Evolutionary conservation across 2,888 invertebrate genomes (phyloP), one percentile per base, ranked within the genome.

Genomic region (Stratiomys singularior): DNA sequence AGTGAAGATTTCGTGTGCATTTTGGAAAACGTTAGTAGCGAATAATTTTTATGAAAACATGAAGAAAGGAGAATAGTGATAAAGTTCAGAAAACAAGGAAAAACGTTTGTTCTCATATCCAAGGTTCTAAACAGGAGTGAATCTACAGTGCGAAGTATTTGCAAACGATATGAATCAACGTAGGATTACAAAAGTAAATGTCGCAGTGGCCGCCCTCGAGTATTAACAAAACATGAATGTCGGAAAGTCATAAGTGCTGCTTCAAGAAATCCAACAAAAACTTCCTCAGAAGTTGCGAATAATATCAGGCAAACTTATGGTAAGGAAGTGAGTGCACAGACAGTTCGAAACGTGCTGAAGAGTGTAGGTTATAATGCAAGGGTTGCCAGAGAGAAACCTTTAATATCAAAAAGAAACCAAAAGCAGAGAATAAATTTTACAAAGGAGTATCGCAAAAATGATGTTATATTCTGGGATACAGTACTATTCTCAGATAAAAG

Each of bases 121-220:
- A 60, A 60, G 13, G 60, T 18, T 60, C 60, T 60, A 60, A 60
- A 60, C 5, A 60, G 60, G 18, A 60, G 23, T 60, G 60, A 60
- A 60, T 60, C 60, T 18, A 60, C 60, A 60, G 60, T 60, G 60
- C 25, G 60, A 18, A 60, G 60, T 60, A 60, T 60, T 60, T 60
- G 18, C 60, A 60, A 60, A 60, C 7, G 60, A 25, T 23, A 60
- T 60, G 23, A 25, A 60, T 25, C 60, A 60, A 60, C 60, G 60
- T 13, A 60, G 13, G 60, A 60, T 60, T 23, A n/a, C 0, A 60
- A 60, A 60, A 60, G 2, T 60, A 60, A 60, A 60, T 7, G 18
- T 25, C 60, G 60, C 60, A n/a, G 60, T 60, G 60, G 23, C 60
- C 60, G 60, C 18, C 25, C 60, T 60, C 23, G n/a, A 60, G 60